These are phyloP conservation scores for Hyposmocoma kahamanoa DNA, from an alignment of 1,140 invertebrate genomes.

Conservation along the genomic window DNA sequence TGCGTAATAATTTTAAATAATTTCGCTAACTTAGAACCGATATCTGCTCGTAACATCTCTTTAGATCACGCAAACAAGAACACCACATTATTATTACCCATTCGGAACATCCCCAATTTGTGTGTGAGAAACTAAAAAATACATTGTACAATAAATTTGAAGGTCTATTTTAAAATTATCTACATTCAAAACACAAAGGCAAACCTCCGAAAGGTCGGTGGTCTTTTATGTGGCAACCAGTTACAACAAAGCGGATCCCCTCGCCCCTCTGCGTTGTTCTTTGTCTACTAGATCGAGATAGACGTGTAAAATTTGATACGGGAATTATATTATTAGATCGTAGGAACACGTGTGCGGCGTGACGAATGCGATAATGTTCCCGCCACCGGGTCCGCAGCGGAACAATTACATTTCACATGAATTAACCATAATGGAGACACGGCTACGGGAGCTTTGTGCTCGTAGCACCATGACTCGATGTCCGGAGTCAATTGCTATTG, in stretches of 20 bases:
- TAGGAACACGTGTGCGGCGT: conserved; percentile 66
- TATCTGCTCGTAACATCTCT: too few species aligned
- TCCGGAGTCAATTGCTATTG: conserved; percentile 33
- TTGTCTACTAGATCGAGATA: conserved; percentile 70
- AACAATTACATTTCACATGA: conserved; percentile 66
- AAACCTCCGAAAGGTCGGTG: conserved; percentile 44
- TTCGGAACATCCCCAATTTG: not conserved
- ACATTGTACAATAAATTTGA: conserved; percentile 12
- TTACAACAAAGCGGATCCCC: conserved; percentile 63
- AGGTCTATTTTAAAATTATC: conserved; percentile 44
- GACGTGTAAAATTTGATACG: conserved; percentile 69
- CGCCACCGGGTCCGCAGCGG: conserved; percentile 31
- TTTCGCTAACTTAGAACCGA: too few species aligned
- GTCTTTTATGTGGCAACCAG: conserved; percentile 58
- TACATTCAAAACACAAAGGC: conserved; percentile 44
- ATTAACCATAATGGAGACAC: conserved; percentile 50
- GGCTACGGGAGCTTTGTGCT: conserved; percentile 46
- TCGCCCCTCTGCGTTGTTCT: conserved; percentile 43
- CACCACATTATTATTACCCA: too few species aligned
- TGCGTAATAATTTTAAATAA: too few species aligned
- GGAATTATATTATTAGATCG: conserved; percentile 72
- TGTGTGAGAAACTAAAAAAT: too few species aligned
- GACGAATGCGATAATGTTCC: conserved; percentile 66
- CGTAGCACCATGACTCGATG: conserved; percentile 40
- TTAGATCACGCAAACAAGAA: too few species aligned